Evolutionary conservation across 2,797 vertebrate genomes (phyloP).

Genomic region (Muscicapa striata): DNA sequence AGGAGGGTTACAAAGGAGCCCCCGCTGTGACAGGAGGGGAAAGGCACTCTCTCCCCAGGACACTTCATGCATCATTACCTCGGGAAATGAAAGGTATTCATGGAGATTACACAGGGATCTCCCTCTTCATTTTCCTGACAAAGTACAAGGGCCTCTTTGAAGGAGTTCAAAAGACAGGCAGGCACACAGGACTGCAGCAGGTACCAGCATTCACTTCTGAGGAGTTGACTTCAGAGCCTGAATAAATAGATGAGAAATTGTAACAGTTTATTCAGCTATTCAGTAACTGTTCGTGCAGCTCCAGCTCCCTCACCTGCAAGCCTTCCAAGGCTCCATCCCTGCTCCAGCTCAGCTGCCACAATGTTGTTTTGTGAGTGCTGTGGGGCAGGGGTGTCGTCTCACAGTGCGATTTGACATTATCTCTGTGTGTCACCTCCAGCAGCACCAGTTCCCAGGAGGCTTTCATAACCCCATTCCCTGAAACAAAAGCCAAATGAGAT

Average conservation of each 20-base stretch:
- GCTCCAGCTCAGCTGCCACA: background rate
- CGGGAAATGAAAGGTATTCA: background rate
- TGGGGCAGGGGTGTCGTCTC: rapidly evolving
- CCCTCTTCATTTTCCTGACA: background rate
- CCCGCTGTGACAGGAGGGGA: background rate
- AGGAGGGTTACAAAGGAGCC: background rate
- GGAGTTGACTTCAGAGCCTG: background rate
- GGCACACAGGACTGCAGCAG: background rate
- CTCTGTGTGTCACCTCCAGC: background rate
- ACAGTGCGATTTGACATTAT: background rate
- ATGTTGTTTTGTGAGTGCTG: background rate
- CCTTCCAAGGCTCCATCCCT: background rate
- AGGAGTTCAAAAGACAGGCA: slow-evolving; percentile 3
- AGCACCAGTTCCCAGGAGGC: background rate
- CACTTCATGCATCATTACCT: background rate
- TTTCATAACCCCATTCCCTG: background rate
- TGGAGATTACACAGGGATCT: slow-evolving; percentile 4
- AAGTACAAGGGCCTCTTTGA: background rate
- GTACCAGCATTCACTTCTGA: background rate
- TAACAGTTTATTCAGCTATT: background rate
- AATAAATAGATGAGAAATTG: background rate
- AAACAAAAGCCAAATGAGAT: background rate
- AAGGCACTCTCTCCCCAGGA: background rate
- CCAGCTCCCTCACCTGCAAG: background rate
- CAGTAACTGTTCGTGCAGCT: background rate